Percentiles rank a stretch among this genome's conserved stretches.
Conservation (phyloP, 2,113 vertebrate genomes). For the human (Homo sapiens) region DNA sequence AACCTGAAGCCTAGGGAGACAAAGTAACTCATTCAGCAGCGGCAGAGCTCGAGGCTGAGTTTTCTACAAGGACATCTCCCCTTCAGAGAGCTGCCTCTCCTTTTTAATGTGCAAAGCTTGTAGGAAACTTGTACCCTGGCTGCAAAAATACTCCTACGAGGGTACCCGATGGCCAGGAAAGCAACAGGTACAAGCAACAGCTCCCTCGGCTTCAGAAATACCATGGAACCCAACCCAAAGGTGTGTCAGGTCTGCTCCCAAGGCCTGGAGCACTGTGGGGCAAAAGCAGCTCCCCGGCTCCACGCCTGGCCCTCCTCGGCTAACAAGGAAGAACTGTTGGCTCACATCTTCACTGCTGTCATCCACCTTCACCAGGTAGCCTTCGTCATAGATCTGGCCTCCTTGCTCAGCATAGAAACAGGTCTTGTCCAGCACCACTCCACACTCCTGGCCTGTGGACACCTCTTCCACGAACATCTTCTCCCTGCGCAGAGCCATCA, state of each 20-base stretch:
- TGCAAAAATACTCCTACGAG: neutral
- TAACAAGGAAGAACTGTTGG: neutral
- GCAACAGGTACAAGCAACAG: neutral
- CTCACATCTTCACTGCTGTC: constrained; percentile 92
- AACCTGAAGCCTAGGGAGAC: neutral
- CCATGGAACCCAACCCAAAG: neutral
- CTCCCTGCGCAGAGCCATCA: constrained; percentile 93
- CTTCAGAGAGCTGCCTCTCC: neutral
- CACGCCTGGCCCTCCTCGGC: fast-evolving
- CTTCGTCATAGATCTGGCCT: constrained; percentile 96
- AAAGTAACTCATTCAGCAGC: neutral
- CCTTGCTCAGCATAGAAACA: constrained; percentile 99
- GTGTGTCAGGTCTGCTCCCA: neutral
- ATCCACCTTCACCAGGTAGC: constrained; percentile 93
- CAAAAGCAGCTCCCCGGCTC: neutral
- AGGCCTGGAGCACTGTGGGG: neutral
- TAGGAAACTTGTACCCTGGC: neutral
- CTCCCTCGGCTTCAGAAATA: neutral
- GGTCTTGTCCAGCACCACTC: constrained; percentile 94
- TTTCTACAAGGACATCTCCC: neutral
- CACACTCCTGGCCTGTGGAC: constrained; percentile 94
- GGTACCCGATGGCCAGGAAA: fast-evolving
- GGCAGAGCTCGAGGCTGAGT: neutral
- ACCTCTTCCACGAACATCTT: constrained; percentile 93
- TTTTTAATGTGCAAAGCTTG: neutral